phyloP scores from a whole-genome alignment of 2,797 vertebrate genomes.

The Dromococcyx pavoninus region DNA sequence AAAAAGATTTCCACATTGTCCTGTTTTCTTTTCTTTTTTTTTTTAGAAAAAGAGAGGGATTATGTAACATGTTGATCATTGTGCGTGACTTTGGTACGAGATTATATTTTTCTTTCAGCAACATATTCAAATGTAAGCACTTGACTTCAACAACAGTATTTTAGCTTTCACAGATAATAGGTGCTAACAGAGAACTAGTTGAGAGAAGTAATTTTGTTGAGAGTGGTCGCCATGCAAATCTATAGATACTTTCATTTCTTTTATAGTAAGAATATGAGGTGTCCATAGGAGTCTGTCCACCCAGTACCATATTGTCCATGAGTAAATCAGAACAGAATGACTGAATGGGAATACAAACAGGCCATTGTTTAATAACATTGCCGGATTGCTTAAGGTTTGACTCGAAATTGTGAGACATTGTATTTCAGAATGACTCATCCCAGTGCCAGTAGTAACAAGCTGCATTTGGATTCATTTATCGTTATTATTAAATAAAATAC shows the following conservation, averaged over 20 bases:
- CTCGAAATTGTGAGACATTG: slow-evolving; percentile 27
- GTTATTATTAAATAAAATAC: not conserved
- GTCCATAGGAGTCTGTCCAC: not conserved
- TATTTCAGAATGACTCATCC: slow-evolving; percentile 36
- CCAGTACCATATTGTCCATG: not conserved
- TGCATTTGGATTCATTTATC: slow-evolving; percentile 54
- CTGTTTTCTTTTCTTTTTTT: not conserved
- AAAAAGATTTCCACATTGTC: slow-evolving; percentile 3
- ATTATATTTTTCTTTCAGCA: not conserved
- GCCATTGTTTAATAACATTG: slow-evolving; percentile 10
- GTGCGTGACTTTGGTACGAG: not conserved
- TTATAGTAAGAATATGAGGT: not conserved
- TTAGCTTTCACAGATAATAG: not conserved
- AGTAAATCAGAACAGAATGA: slow-evolving; percentile 7
- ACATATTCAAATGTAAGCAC: not conserved
- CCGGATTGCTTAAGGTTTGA: slow-evolving; percentile 29
- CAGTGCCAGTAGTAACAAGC: not conserved
- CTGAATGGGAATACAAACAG: slow-evolving; percentile 10
- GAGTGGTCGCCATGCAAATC: not conserved
- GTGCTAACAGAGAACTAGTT: not conserved
- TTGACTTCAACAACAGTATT: not conserved
- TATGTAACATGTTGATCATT: not conserved
- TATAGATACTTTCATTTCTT: not conserved
- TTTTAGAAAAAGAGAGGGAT: not conserved
- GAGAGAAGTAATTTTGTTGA: not conserved